Evolutionary conservation across 2,797 vertebrate species (phyloP), one percentile per base, ranked within the genome.

Genomic region (Lagodon rhomboides): DNA sequence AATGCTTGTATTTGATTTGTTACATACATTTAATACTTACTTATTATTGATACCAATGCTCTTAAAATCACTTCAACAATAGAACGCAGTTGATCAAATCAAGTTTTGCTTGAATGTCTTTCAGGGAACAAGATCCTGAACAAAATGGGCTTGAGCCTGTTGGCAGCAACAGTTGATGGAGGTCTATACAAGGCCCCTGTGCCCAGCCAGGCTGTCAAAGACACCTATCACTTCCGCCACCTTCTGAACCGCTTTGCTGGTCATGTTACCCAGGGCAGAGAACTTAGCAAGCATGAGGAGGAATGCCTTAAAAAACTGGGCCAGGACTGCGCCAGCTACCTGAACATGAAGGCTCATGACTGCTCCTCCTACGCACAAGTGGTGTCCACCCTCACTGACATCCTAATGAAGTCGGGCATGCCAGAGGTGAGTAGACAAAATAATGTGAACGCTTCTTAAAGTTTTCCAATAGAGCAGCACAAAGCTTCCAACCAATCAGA

Each of bases 81-180:
- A 1, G 16, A 30, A 30, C 47, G 44, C 11, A 56, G 18, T n/a
- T 23, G 3, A 30, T 59, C 46, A 47, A 47, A 47, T 47, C 17
- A 47, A 1, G 47, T 49, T 49, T n/a, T 49, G 47, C 34, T 22
- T 59, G 3, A 4, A 38, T 83, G 12, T 82, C 50, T 85, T 86
- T 79, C 90, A 85, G 96, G 95, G 15, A 97, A 97, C 74, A 61
- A 85, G 38, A 92, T 97, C 68, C 90, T 97, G 60, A 96, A 95
- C 74, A 85, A 91, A 77, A 95, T 97, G 91, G 96, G 96, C 12
- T 75, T 97, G 74, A 94, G 91, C 17, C 27, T 97, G 46, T 59
- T 95, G 79, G 75, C 41, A 7, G 3, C 3, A 6, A 89, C 67
- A 0, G 5, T 96, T 13, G 0, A 0, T 0, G 47, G 53, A 1